Base-by-base conservation (phyloP, 2,113 vertebrate genomes). In the Thymallus thymallus region DNA sequence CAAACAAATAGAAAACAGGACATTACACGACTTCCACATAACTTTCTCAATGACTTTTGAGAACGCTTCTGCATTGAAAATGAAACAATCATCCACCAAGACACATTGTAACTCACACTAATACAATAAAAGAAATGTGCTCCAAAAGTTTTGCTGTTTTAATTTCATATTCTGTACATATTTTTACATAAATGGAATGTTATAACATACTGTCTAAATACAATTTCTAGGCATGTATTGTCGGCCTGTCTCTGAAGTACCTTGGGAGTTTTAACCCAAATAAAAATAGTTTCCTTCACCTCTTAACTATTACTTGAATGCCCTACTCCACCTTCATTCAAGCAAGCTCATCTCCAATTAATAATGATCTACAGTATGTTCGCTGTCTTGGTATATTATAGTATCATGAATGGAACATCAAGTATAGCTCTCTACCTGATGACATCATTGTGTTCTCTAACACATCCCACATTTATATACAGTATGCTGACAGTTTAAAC, bases 141-240 rank as follows among this genome's bases (percentile, higher is more conserved):
- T 91, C 91, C 73, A 87, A 92, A 93, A 91, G 80, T 86, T 88
- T 88, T 64, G 22, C 66, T 76, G 63, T 74, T 82, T 84, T 82
- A 87, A 92, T 91, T 87, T 87, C 80, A 86, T 76, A 80, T 82
- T 77, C 76, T 79, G 84, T 79, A 83, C 81, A 83, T 79, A 68
- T 86, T 67, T 29, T 70, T 70, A 88, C 86, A 92, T 35, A 84
- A 86, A 90, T 86, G 89, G 89, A 92, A 91, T 91, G 88, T 91
- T 91, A 89, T 82, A 83, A 76, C 78, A 89, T 89, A 90, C 35
- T 32, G 46, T 68, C 62, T 77, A 63, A 68, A 41, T 3, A 87
- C 68, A 74, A 82, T 26, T 63, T 30, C 75, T 75, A 79, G 91
- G 72, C 80, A 77, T 69, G 30, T 72, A 80, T 70, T 84, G 81